phyloP scores from a whole-genome alignment of 2,888 invertebrate genomes.

The Catocala fraxini region DNA sequence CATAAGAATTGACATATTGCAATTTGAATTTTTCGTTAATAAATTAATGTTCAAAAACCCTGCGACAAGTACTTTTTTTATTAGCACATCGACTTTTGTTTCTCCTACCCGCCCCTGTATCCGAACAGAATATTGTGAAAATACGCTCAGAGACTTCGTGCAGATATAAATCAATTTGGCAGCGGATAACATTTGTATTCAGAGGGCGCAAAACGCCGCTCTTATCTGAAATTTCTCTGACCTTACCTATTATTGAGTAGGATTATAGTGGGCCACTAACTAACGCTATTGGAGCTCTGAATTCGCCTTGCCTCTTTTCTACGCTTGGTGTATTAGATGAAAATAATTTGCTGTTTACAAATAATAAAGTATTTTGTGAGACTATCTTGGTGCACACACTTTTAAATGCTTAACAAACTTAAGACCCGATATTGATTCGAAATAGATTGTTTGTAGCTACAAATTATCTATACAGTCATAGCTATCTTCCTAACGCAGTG shows the following conservation, averaged over 20 bases:
- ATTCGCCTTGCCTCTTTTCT: background rate
- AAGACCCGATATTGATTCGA: too few relatives aligned
- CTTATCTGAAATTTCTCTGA: conserved; percentile 53
- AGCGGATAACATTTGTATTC: conserved; percentile 59
- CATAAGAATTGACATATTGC: background rate
- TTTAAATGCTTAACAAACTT: too few relatives aligned
- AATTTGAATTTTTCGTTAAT: background rate
- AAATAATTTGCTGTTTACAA: too few relatives aligned
- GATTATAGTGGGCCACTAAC: conserved; percentile 34
- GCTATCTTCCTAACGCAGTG: too few relatives aligned
- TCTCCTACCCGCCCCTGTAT: conserved; percentile 28
- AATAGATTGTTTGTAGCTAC: too few relatives aligned
- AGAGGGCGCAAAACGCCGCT: conserved; percentile 29
- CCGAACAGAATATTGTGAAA: conserved; percentile 46
- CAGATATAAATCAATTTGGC: conserved; percentile 62
- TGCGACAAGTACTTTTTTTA: conserved; percentile 1
- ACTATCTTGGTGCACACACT: too few relatives aligned
- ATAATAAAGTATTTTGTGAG: too few relatives aligned
- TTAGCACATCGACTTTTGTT: conserved; percentile 11
- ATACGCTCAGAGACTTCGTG: conserved; percentile 41
- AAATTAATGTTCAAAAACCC: background rate
- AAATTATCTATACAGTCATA: too few relatives aligned
- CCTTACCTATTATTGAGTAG: conserved; percentile 48
- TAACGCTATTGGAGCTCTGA: conserved; percentile 18
- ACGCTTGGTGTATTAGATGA: too few relatives aligned